phyloP scores from a whole-genome alignment of 2,888 invertebrate genomes.

The Subacronicta megacephala region DNA sequence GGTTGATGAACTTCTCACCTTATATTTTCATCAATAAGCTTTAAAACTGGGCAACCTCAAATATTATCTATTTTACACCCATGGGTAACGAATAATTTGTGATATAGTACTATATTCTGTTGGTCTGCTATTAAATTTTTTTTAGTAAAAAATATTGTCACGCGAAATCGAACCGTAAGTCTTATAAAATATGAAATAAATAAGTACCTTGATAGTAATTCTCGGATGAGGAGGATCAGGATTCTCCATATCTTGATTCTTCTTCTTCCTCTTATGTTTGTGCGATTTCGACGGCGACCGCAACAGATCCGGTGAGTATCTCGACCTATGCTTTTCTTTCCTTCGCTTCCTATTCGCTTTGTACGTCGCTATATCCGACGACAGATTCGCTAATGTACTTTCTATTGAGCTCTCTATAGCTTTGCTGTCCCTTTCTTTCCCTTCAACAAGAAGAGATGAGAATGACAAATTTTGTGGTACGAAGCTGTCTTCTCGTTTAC shows the following conservation, averaged over 20 bases:
- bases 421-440: conserved; percentile 83
- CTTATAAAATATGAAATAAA: background rate
- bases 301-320: conserved; percentile 92
- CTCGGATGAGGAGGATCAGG: conserved; percentile 91
- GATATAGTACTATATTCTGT: no score
- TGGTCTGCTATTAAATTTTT: no score
- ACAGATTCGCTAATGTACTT: conserved; percentile 82
- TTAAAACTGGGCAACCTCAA: no score
- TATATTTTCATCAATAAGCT: no score
- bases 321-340: conserved; percentile 93
- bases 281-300: conserved; percentile 93
- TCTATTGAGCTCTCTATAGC: conserved; percentile 85
- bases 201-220: conserved; percentile 93
- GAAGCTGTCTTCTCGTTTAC: conserved; percentile 69
- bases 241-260: conserved; percentile 91
- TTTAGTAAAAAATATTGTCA: no score
- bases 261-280: conserved; percentile 95
- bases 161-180: no score
- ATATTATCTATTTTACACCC: no score
- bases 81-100: no score
- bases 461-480: conserved; percentile 83
- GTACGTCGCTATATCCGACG: conserved; percentile 86
- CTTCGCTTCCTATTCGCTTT: conserved; percentile 92
- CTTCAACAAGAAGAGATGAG: conserved; percentile 82
- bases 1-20: no score